Percentiles rank a stretch among this genome's conserved stretches.
phyloP scores from a whole-genome alignment of 92 coral and sea anemone species.

The Montipora capitata region DNA sequence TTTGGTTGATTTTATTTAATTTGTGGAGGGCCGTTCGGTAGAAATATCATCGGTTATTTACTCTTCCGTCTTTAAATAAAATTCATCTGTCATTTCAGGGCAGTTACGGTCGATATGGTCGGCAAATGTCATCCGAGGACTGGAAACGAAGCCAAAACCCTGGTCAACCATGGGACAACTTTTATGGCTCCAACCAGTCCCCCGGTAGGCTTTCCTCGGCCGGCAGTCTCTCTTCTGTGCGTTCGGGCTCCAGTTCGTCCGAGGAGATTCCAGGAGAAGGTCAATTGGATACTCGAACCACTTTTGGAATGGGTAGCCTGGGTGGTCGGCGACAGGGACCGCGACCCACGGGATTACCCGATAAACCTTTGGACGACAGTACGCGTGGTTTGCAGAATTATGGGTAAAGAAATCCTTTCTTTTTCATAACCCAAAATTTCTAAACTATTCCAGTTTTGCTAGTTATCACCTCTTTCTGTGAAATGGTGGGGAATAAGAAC shows the following conservation, averaged over 20 bases:
- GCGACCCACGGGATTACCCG: slow-evolving; percentile 66
- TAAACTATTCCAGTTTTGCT: no score
- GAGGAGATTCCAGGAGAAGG: slow-evolving; percentile 85
- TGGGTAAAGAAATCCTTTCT: slow-evolving; percentile 40
- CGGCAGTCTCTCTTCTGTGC: slow-evolving; percentile 74
- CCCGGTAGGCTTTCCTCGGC: slow-evolving; percentile 69
- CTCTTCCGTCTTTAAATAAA: no score
- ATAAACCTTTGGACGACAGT: slow-evolving; percentile 58
- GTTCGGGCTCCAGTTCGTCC: slow-evolving; percentile 89
- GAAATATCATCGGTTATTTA: no score
- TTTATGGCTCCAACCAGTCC: slow-evolving; percentile 60
- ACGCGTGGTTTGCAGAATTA: slow-evolving; percentile 55
- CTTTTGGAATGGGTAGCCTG: slow-evolving; percentile 58
- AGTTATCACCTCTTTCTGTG: no score
- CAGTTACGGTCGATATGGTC: slow-evolving; percentile 73
- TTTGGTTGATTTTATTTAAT: no score
- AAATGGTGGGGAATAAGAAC: no score
- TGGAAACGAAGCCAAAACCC: slow-evolving; percentile 82
- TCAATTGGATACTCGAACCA: slow-evolving; percentile 56
- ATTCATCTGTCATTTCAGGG: slow-evolving; percentile 38
- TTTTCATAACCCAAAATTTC: no score
- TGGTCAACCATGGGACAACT: slow-evolving; percentile 76
- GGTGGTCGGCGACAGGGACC: slow-evolving; percentile 77
- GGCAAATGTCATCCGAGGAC: slow-evolving; percentile 82
- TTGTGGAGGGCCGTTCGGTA: no score